Evolutionary conservation across 2,797 vertebrate species (phyloP).

Genomic region (Clarias fuscus): DNA sequence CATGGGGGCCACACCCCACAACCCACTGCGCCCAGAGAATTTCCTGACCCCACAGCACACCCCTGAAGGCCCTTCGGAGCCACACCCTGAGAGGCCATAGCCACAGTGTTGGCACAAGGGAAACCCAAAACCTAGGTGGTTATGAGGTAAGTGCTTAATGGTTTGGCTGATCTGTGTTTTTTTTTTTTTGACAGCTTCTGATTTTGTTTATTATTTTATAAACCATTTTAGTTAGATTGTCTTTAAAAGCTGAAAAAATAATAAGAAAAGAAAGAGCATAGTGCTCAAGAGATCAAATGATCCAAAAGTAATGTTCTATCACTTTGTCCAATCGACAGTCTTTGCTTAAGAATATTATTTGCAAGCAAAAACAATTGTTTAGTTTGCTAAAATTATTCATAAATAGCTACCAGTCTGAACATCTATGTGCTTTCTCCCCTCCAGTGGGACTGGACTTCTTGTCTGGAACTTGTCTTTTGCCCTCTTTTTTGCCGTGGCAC

Average conservation of each 20-base stretch:
- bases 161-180: no score
- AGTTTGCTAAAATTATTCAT: neutral
- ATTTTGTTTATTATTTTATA: no score
- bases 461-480: slow-evolving; percentile 66
- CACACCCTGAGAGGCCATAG: no score
- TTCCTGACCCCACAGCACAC: no score
- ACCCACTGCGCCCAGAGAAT: no score
- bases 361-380: neutral
- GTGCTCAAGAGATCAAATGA: neutral
- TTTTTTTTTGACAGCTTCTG: no score
- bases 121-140: no score
- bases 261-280: neutral
- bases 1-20: no score
- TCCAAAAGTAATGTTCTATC: neutral
- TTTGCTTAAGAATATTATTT: neutral
- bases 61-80: no score
- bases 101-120: no score
- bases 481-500: slow-evolving; percentile 64
- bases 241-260: neutral
- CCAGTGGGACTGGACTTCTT: slow-evolving; percentile 76
- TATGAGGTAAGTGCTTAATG: no score
- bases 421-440: slow-evolving; percentile 78
- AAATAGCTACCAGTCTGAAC: slow-evolving; percentile 87
- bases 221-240: neutral
- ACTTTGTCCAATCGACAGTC: neutral